Base-by-base conservation (phyloP, 1,140 invertebrate species). In the Planococcus citri region DNA sequence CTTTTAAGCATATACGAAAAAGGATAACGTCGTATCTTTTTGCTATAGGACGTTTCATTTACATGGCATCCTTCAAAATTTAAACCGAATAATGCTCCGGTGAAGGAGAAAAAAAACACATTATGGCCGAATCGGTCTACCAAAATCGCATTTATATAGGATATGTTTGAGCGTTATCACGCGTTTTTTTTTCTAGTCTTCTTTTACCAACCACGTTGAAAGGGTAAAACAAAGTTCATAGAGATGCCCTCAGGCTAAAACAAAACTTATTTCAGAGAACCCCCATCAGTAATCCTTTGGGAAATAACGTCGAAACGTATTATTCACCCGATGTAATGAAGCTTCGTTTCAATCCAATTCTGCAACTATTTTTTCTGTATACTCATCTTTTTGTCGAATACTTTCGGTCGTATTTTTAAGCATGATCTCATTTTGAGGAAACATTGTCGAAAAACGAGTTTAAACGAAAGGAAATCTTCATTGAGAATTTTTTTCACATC, bases 251-350 rank as follows among this genome's bases (percentile, higher is more conserved):
- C 25, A 64, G 60, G 60, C 60, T 64, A 64, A 64, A 64, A 64
- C 60, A 64, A 64, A 64, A 64, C 22, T 64, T 64, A 64, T 64
- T 64, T 64, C 60, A 2, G 10, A 64, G 60, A 64, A 64, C 60
- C 60, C n/a, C 60, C 17, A 64, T 64, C 60, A 25, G 60, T 64
- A 27, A 64, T 64, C 60, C 60, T 64, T 64, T 64, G 60, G 60
- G 60, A 64, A 64, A 64, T 64, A 64, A 64, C 60, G 60, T 64
- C 60, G 24, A 27, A 64, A 64, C 60, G 60, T 64, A 64, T 64
- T 64, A 64, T 64, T 64, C 60, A 64, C 3, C 60, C 60, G 60
- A 64, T 64, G 60, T 64, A 64, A 64, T 64, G 60, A 64, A 64
- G 60, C 60, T 64, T 24, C 60, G 60, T 64, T 64, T 64, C 60